A percentile compares a stretch with the other conserved stretches of the same genome.
These are phyloP conservation scores for Ceratina australensis DNA, from an alignment of 1,140 invertebrate species.

Conservation along the genomic window DNA sequence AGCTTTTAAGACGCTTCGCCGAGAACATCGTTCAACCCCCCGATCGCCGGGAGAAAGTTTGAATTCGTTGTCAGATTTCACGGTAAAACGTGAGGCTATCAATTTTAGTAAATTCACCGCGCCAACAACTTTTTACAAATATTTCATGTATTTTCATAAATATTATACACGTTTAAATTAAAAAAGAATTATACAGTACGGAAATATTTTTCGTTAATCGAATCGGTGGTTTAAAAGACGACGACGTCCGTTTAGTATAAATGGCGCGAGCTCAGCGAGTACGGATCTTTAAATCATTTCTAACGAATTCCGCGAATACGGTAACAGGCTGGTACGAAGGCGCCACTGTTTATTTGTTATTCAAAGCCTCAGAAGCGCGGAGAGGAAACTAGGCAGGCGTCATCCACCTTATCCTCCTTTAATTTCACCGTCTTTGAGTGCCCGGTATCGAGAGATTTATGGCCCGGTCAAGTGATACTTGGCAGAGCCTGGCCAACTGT, in stretches of 20 bases:
- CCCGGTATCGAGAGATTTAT: slow-evolving; percentile 54
- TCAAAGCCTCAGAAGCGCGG: slow-evolving; percentile 4
- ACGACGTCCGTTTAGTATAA: too few relatives aligned
- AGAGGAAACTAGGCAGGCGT: slow-evolving; percentile 21
- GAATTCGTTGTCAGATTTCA: not conserved
- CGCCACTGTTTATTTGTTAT: slow-evolving; percentile 52
- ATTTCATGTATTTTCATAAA: too few relatives aligned
- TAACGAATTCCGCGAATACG: slow-evolving; percentile 24
- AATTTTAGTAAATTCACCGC: not conserved
- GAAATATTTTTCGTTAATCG: too few relatives aligned
- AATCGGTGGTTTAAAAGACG: too few relatives aligned
- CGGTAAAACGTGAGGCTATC: not conserved
- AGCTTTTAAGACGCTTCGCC: slow-evolving; percentile 20
- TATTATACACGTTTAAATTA: too few relatives aligned
- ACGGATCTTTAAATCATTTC: slow-evolving; percentile 27
- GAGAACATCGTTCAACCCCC: not conserved
- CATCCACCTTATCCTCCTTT: slow-evolving; percentile 33
- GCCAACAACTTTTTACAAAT: too few relatives aligned
- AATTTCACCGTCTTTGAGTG: slow-evolving; percentile 39
- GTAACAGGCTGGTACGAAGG: slow-evolving; percentile 25
- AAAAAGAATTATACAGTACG: too few relatives aligned
- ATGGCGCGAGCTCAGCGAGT: too few relatives aligned
- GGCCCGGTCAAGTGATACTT: slow-evolving; percentile 54
- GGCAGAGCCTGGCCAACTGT: slow-evolving; percentile 27
- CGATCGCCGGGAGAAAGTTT: not conserved